Base-by-base conservation (phyloP, 2,113 vertebrate genomes). In the Ondatra zibethicus region DNA sequence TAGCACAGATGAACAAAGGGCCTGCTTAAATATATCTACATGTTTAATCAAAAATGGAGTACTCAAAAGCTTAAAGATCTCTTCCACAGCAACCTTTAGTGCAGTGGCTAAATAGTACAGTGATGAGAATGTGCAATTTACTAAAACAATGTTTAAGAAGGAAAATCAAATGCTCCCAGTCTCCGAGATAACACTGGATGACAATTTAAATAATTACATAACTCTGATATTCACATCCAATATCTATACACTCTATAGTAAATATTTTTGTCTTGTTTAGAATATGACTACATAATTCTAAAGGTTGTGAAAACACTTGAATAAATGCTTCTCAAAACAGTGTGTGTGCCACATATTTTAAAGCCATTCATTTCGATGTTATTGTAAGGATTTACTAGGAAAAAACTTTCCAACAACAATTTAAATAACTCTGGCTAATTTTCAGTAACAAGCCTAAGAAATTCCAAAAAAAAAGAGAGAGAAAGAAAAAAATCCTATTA, bases 1-100 rank as follows among this genome's bases (percentile, higher is more conserved):
- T 95, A 95, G 94, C 76, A n/a, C 1, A 76, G 55, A 68, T 94
- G 93, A 96, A 95, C 93, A 95, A 58, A 94, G 42, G 65, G 76
- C 31, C 66, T 80, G 29, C 77, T 92, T 89, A 86, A 61, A 80
- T 88, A 45, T 55, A 27, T 61, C 52, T 94, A 25, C 58, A 52
- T 33, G 31, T 95, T 95, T 45, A 96, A 96, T 81, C 66, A 97
- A 93, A 97, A 76, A 85, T 31, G 63, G 55, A 89, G 63, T 47
- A 70, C 31, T 52, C 13, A 47, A 66, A 66, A 94, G 66, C 80
- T 85, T 91, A 88, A 92, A 95, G 61, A 89, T 25, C 73, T 75
- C 33, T 82, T 82, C 39, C 7, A 70, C 11, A 68, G 93, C 82
- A 73, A 84, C 68, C 36, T 25, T 68, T 66, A 88, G 27, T 75